Percentiles rank a stretch among this genome's conserved stretches.
Evolutionary conservation across 2,113 vertebrate species (phyloP).

Genomic region (Verasper variegatus): DNA sequence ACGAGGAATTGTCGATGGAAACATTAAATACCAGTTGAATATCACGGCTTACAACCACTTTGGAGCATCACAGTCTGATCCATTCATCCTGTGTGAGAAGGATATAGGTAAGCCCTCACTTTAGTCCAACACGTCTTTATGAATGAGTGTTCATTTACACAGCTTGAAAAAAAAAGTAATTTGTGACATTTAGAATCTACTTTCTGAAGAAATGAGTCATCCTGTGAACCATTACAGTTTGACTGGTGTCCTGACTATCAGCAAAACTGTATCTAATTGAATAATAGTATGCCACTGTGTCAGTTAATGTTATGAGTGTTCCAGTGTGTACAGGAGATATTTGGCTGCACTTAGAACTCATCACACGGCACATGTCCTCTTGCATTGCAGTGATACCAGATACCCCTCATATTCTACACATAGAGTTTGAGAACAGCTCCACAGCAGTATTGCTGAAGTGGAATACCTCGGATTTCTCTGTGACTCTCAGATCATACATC

Average conservation of each 20-base stretch:
- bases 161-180: no score
- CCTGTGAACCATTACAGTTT: conserved; percentile 13
- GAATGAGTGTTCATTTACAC: neutral
- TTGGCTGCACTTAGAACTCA: neutral
- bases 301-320: neutral
- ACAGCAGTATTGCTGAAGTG: conserved; percentile 63
- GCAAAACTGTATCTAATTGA: conserved; percentile 5
- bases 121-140: neutral
- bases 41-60: conserved; percentile 73
- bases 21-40: conserved; percentile 45
- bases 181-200: neutral
- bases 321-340: neutral
- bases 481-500: conserved; percentile 40
- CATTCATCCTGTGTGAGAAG: conserved; percentile 46
- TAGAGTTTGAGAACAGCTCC: conserved; percentile 62
- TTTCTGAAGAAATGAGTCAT: conserved; percentile 33
- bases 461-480: conserved; percentile 46
- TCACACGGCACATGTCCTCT: neutral
- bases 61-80: conserved; percentile 66
- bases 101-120: conserved; percentile 63
- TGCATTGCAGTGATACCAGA: conserved; percentile 75
- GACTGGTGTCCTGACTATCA: conserved; percentile 13
- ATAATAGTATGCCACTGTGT: no score
- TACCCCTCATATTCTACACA: conserved; percentile 60
- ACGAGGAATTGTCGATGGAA: conserved; percentile 39